A percentile compares a stretch with the other conserved stretches of the same genome.
phyloP scores from a whole-genome alignment of 2,113 vertebrate species.

The Hippoglossus stenolepis region DNA sequence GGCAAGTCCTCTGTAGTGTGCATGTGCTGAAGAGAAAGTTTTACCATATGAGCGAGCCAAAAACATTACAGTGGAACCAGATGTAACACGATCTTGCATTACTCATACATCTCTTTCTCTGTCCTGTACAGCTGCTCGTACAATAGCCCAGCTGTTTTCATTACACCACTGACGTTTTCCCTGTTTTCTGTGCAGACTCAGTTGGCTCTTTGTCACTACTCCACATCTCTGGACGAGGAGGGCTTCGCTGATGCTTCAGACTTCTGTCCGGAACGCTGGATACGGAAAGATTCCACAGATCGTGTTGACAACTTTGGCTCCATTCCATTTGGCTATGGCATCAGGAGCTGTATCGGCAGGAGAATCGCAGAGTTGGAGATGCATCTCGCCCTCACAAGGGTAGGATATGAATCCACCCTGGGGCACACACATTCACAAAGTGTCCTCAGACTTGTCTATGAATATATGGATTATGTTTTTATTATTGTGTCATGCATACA shows the following conservation, averaged over 20 bases:
- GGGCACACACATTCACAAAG: not conserved
- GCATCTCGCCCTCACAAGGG: constrained; percentile 89
- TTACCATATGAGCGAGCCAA: constrained; percentile 9
- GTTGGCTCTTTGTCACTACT: constrained; percentile 93
- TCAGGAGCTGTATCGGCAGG: constrained; percentile 91
- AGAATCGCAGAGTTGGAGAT: constrained; percentile 94
- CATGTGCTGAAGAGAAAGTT: constrained; percentile 32
- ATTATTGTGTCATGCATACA: not conserved
- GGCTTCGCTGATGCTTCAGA: constrained; percentile 83
- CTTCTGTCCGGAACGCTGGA: constrained; percentile 90
- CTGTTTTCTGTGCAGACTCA: constrained; percentile 83
- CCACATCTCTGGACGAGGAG: constrained; percentile 89
- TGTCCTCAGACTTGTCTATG: not conserved
- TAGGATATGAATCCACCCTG: constrained; percentile 45
- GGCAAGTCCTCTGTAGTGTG: constrained; percentile 12
- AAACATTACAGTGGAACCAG: constrained; percentile 44
- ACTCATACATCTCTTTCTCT: constrained; percentile 52
- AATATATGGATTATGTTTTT: not conserved
- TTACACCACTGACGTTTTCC: constrained; percentile 15
- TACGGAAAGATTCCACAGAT: constrained; percentile 85
- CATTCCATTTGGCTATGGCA: constrained; percentile 93
- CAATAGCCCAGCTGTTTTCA: constrained; percentile 55
- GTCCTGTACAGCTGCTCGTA: constrained; percentile 10
- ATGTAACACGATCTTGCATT: constrained; percentile 60
- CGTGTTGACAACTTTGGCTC: constrained; percentile 93